These are phyloP conservation scores for Synergus umbraculus DNA, from an alignment of 2,888 invertebrate species.

Conservation along the genomic window DNA sequence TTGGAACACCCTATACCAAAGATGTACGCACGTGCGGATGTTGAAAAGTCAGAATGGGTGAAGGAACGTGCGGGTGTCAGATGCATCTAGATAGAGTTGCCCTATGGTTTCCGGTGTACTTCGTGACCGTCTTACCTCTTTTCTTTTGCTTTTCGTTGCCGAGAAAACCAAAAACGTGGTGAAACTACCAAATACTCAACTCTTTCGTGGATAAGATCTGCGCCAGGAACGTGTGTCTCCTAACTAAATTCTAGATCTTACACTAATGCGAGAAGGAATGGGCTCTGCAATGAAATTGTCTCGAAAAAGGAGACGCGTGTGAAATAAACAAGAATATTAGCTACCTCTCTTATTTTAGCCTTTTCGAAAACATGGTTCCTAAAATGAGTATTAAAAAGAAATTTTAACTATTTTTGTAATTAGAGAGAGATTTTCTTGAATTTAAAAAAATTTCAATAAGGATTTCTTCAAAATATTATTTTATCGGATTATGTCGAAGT, in stretches of 20 bases:
- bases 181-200: slow-evolving; percentile 68
- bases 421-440: no score
- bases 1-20: no score
- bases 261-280: slow-evolving; percentile 37
- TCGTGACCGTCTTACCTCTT: slow-evolving; percentile 57
- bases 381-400: neutral
- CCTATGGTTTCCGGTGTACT: slow-evolving; percentile 64
- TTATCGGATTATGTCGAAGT: no score
- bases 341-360: neutral
- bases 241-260: slow-evolving; percentile 38
- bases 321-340: slow-evolving; percentile 8
- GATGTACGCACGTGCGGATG: slow-evolving; percentile 22
- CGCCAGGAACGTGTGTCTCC: slow-evolving; percentile 41
- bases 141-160: slow-evolving; percentile 60
- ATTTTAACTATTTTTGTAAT: no score
- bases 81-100: slow-evolving; percentile 68
- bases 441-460: no score
- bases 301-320: slow-evolving; percentile 2
- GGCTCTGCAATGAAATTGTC: slow-evolving; percentile 14
- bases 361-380: neutral
- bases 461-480: no score
- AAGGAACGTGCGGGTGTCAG: slow-evolving; percentile 63
- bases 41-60: slow-evolving; percentile 23
- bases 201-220: slow-evolving; percentile 55
- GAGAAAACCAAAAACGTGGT: slow-evolving; percentile 73